Base-by-base conservation (phyloP, 2,888 invertebrate genomes). In the Pyrocoelia pectoralis region DNA sequence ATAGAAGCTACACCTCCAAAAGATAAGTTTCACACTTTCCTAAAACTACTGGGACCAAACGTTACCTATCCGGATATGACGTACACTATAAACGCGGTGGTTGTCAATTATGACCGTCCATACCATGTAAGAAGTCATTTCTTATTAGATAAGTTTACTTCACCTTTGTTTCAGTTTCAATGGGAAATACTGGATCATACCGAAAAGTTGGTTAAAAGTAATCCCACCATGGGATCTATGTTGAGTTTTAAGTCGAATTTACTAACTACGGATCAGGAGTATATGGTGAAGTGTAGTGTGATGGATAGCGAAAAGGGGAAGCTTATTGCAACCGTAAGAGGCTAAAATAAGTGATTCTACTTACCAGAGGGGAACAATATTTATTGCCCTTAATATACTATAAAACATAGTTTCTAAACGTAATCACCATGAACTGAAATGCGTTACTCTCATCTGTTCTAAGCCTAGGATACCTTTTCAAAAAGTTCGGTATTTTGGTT, bases 61-160 rank as follows among this genome's bases (percentile, higher is more conserved):
- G 18, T 65, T 6, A 68, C 66, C 1, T 68, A 67, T 56, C 60
- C 56, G 1, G 68, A 68, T 56, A 65, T 68, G 49, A n/a, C 18
- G 1, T 68, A 67, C 17, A 57, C 60, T 18, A 52, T 67, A 24
- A 60, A 58, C 19, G 68, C 66, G 2, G 51, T 62, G 29, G 52
- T 58, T 28, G 43, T 12, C 8, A 53, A 58, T 43, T 62, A 60
- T 18, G 17, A 19, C 51, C 33, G 49, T 13, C 58, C 56, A 38
- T 66, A 65, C 57, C 55, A 66, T 28, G 68, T 68, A 66, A 59
- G 53, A 17, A 18, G 18, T 38, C 24, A 24, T 6, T 6, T 24
- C 6, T 12, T 19, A 29, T 51, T 51, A 6, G 5, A 29, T 12
- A 4, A 2, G 8, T 53, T 24, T 41, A 17, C 17, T n/a, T n/a